Conservation (phyloP, 2,797 vertebrate genomes). For the Molothrus aeneus region DNA sequence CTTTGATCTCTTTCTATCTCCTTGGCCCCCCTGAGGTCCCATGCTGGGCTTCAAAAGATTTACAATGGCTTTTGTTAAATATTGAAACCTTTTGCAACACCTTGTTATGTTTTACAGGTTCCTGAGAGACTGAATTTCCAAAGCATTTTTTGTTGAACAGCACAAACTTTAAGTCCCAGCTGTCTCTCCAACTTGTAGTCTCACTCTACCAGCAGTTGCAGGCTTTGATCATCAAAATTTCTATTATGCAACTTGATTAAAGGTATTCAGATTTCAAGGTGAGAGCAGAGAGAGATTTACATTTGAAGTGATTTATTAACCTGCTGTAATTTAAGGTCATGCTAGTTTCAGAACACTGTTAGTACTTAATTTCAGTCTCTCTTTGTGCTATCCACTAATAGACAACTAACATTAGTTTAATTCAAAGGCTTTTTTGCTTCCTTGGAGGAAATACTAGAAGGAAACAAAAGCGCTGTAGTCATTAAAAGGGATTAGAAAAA, state of each 20-base stretch:
- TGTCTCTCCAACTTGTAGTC: background rate
- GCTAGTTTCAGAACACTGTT: constrained; percentile 28
- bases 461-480: background rate
- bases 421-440: constrained; percentile 20
- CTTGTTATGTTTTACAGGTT: background rate
- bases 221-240: constrained; percentile 46
- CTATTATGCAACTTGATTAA: constrained; percentile 54
- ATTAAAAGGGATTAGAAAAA: background rate
- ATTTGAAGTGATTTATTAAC: constrained; percentile 66
- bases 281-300: constrained; percentile 37
- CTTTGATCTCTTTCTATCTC: background rate
- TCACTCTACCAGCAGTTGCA: background rate
- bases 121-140: background rate
- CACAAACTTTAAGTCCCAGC: background rate
- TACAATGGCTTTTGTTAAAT: background rate
- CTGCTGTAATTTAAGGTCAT: constrained; percentile 41
- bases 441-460: constrained; percentile 7
- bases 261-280: constrained; percentile 49
- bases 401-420: background rate
- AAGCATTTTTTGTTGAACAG: background rate
- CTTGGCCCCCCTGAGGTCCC: background rate
- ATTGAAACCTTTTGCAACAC: background rate
- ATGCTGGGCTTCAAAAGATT: background rate
- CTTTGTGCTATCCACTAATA: background rate
- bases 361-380: constrained; percentile 13